phyloP scores from a whole-genome alignment of 2,797 vertebrate species.

The Siniperca obscura region DNA sequence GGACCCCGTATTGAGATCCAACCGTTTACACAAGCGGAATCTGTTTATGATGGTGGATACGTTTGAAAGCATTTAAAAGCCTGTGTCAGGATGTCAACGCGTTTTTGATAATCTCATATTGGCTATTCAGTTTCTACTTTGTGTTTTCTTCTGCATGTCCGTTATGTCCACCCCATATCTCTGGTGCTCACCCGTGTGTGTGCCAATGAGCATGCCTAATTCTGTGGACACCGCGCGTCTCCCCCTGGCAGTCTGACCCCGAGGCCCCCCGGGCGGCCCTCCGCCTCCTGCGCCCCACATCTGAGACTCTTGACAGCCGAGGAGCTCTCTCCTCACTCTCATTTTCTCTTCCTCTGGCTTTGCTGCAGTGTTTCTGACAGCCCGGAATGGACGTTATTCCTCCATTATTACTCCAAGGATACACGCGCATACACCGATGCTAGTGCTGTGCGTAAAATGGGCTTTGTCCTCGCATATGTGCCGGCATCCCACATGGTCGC shows the following conservation, averaged over 20 bases:
- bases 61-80: not conserved
- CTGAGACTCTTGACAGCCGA: conserved; percentile 53
- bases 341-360: conserved; percentile 30
- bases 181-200: conserved; percentile 71
- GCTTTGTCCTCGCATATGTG: conserved; percentile 59
- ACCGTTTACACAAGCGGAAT: too few species aligned
- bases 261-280: conserved; percentile 72
- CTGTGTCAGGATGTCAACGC: not conserved
- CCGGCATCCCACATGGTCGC: conserved; percentile 48
- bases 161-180: not conserved
- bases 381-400: conserved; percentile 6
- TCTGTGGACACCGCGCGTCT: conserved; percentile 78
- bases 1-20: not conserved
- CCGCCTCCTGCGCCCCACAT: conserved; percentile 72
- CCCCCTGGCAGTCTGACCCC: conserved; percentile 80
- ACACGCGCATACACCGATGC: not conserved
- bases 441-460: conserved; percentile 30
- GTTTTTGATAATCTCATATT: not conserved
- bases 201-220: conserved; percentile 81
- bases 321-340: conserved; percentile 40
- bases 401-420: conserved; percentile 19
- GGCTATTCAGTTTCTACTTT: conserved; percentile 14
- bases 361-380: conserved; percentile 39
- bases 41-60: not conserved
- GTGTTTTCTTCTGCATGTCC: conserved; percentile 24